These are phyloP conservation scores for Festucalex cinctus DNA, from an alignment of 2,113 vertebrate genomes.

Conservation along the genomic window DNA sequence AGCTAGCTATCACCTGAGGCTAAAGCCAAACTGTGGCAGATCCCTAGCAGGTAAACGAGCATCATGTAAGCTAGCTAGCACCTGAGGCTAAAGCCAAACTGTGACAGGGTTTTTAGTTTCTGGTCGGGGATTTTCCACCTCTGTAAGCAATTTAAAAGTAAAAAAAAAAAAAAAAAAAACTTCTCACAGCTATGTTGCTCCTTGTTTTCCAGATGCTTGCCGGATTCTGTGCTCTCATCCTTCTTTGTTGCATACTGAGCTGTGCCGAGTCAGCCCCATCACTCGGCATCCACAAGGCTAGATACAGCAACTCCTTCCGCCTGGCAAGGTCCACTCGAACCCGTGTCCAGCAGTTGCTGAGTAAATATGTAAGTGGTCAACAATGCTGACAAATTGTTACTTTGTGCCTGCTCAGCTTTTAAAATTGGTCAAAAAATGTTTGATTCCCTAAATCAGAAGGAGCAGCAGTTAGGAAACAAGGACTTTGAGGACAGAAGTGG, in stretches of 20 bases:
- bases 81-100: no score
- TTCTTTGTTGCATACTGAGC: conserved; percentile 32
- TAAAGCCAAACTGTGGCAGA: no score
- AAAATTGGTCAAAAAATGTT: not conserved
- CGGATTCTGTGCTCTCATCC: conserved; percentile 31
- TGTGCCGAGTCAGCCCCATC: conserved; percentile 26
- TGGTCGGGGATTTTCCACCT: no score
- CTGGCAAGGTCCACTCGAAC: conserved; percentile 50
- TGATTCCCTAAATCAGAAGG: conserved; percentile 47
- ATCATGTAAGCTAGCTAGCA: no score
- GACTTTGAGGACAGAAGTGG: conserved; percentile 55
- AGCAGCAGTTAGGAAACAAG: conserved; percentile 57
- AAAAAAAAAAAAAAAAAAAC: not conserved
- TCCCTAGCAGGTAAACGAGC: no score
- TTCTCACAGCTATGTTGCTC: not conserved
- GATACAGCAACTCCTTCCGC: conserved; percentile 54
- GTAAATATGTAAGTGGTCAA: conserved; percentile 55
- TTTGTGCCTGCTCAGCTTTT: no score
- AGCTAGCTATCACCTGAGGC: no score
- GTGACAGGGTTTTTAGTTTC: no score
- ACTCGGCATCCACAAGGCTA: conserved; percentile 2
- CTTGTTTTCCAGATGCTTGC: conserved; percentile 59
- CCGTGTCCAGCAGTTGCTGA: conserved; percentile 57
- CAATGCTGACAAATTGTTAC: not conserved
- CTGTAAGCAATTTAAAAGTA: no score